Percentiles rank a stretch among this genome's conserved stretches.
Conservation (phyloP, 1,140 invertebrate genomes). For the Asbolus verrucosus region DNA sequence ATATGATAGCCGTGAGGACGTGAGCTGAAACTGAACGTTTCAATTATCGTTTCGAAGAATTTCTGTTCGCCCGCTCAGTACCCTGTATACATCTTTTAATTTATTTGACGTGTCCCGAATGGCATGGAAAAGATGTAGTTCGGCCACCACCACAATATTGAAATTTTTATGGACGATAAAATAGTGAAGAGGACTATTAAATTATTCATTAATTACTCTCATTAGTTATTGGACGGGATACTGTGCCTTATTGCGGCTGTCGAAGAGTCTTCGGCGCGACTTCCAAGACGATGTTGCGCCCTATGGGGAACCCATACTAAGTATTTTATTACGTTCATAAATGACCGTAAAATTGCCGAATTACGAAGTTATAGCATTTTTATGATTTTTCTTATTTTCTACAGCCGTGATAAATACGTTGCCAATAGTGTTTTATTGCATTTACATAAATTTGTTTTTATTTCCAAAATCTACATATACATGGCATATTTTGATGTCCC, state of each 20-base stretch:
- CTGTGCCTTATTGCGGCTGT: conserved; percentile 2
- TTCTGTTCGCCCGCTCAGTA: conserved; percentile 5
- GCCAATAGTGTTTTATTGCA: conserved; percentile 21
- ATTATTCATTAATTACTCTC: conserved; percentile 41
- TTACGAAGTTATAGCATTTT: conserved; percentile 41
- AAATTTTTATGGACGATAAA: conserved; percentile 39
- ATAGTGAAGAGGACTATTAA: conserved; percentile 38
- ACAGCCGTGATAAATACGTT: conserved; percentile 11
- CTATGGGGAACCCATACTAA: conserved; percentile 41
- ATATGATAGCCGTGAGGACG: conserved; percentile 28
- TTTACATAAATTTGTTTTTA: conserved; percentile 1
- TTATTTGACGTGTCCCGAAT: conserved; percentile 4
- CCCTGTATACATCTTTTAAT: conserved; percentile 6
- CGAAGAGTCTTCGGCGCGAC: background rate
- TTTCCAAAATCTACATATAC: background rate
- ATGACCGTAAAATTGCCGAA: conserved; percentile 40
- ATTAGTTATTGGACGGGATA: conserved; percentile 36
- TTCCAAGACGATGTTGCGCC: conserved; percentile 7
- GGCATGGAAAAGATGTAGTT: conserved; percentile 17
- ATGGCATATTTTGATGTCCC: no score
- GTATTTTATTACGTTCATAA: conserved; percentile 44
- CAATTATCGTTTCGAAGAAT: conserved; percentile 39
- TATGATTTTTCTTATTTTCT: conserved; percentile 4
- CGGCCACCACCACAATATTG: conserved; percentile 28
- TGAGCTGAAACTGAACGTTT: conserved; percentile 30